Base-by-base conservation (phyloP, 2,888 invertebrate species). In the Margaritifera margaritifera region DNA sequence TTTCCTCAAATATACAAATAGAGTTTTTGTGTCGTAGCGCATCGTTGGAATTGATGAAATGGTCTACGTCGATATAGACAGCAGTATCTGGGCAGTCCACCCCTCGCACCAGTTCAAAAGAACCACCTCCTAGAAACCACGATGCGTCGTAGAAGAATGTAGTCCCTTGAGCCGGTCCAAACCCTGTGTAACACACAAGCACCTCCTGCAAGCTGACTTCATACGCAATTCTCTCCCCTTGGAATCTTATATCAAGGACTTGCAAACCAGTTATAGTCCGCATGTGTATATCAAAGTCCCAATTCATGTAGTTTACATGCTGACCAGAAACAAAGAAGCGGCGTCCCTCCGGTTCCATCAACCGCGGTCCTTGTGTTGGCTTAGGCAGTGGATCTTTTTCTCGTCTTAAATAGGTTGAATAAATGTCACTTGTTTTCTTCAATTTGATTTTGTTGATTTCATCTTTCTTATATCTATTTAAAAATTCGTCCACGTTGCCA, bases 41-140 rank as follows among this genome's bases (percentile, higher is more conserved):
- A 15, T 68, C 64, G 20, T 71, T 77, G 11, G 68, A 56, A 66
- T 78, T 75, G 6, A 68, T 72, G 68, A 78, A 80, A 55, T 77
- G 74, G 66, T 76, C 76, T 27, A 82, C 68, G 58, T 81, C 79
- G 3, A 82, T 51, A 74, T 80, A 86, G 8, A 79, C 66, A 4
- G 87, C 85, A 4, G 83, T 78, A 24, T 79, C 78, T 1, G 86
- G 86, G 68, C 87, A 87, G 71, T 87, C 87, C 11, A 84, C 79
- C 0, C 87, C 87, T 15, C 80, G 75, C 8, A 81, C 77, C 42
- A 87, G 77, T 64, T 81, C 82, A 65, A 76, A 79, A 25, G 72
- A 74, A 8, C 70, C 72, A 15, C 79, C 75, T 0, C 86, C 86
- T 1, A 86, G 64, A 22, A 81, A 62, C 78, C 78, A 79, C 1